These are phyloP conservation scores for Psettodes erumei DNA, from an alignment of 2,113 vertebrate species.

Conservation along the genomic window DNA sequence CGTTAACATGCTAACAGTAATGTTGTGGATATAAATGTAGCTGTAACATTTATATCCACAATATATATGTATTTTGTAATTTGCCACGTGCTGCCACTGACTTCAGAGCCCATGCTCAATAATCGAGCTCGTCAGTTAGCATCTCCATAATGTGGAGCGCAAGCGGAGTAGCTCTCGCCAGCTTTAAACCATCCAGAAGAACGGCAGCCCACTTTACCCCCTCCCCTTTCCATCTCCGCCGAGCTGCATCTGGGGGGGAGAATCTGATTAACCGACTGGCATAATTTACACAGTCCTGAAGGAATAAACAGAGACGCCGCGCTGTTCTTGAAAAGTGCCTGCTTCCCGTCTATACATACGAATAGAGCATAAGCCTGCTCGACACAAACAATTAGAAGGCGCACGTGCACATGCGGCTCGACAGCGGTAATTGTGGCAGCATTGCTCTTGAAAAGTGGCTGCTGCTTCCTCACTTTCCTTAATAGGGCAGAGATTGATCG, in stretches of 20 bases:
- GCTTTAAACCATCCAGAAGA: conserved; percentile 22
- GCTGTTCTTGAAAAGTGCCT: conserved; percentile 47
- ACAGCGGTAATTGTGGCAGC: conserved; percentile 20
- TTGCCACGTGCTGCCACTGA: background rate
- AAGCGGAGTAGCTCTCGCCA: conserved; percentile 2
- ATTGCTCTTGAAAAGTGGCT: conserved; percentile 43
- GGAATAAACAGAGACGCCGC: conserved; percentile 41
- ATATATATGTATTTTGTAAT: too few species aligned
- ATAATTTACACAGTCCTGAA: conserved; percentile 57
- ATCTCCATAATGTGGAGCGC: conserved; percentile 43
- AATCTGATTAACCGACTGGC: conserved; percentile 71
- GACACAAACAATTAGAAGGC: background rate
- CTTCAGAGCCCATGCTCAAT: background rate
- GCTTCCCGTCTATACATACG: conserved; percentile 27
- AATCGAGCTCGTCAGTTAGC: conserved; percentile 41
- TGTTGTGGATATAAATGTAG: background rate
- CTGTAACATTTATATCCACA: background rate
- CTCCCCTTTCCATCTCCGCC: conserved; percentile 27
- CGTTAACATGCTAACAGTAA: background rate
- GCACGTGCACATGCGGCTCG: background rate
- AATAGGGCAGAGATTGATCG: conserved; percentile 35
- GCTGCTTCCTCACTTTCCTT: conserved; percentile 8
- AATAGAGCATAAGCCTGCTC: conserved; percentile 7
- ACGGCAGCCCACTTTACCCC: conserved; percentile 14
- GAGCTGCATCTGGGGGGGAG: conserved; percentile 48